Base-by-base conservation (phyloP, 2,797 vertebrate species). In the Enteromius argenteus region DNA sequence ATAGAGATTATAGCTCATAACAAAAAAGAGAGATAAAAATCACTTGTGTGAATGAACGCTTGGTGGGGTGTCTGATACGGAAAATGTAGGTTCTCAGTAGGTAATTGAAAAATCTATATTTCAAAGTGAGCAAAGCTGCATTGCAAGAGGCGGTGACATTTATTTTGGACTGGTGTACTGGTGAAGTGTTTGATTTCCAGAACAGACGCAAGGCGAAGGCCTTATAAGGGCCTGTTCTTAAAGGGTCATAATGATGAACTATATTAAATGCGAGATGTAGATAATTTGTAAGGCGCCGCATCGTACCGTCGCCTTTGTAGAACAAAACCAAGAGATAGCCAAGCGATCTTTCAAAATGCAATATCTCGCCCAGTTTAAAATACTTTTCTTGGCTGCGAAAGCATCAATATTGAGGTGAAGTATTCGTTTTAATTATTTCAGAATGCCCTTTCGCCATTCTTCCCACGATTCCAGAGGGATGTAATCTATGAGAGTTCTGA, bases 21-120 rank as follows among this genome's bases (percentile, higher is more conserved):
- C 19, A 56, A 73, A 14, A 30, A 53, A n/a, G 5, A 49, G 21
- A 49, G 46, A 79, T 75, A 49, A 83, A 78, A 37, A 60, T 39
- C 32, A 39, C 30, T 60, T 71, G 30, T 83, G 37, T 64, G 76
- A 73, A 62, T 3, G 21, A 60, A n/a, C 17, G 23, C 56, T 79
- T 83, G n/a, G 68, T 51, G 78, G 84, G 62, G 46, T 32, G 85
- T 88, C 81, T 86, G 79, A 83, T 84, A 79, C 75, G 72, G 73
- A 84, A 32, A 86, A 88, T 64, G 72, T 84, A 83, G 85, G 82
- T 85, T 86, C 81, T 89, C 82, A 66, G 75, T 42, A 76, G 80
- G 79, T 86, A 86, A 88, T 85, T 88, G 86, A 89, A 86, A 84
- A 86, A 85, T 82, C 84, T 74, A 83, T 87, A 85, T 88, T 84